Base-by-base conservation (phyloP, 2,797 vertebrate genomes). In the Myotis findleyi region DNA sequence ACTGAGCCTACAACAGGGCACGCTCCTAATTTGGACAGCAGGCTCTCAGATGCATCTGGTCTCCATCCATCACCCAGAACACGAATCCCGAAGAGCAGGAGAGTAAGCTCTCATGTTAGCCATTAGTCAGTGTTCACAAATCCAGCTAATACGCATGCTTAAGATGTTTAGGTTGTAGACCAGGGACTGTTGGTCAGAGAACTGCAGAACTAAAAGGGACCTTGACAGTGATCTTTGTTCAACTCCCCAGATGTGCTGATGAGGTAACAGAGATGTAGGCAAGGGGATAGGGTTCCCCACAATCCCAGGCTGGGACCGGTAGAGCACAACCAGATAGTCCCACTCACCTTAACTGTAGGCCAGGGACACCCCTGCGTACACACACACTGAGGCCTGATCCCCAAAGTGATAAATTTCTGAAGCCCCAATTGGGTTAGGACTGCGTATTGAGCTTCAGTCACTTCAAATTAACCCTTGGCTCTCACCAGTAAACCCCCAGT, bases 21-120 rank as follows among this genome's bases (percentile, higher is more conserved):
- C 1, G 4, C 77, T 44, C 66, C 59, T 76, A 25, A 41, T 59
- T 88, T 96, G 96, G 88, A 97, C 13, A 80, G 49, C 80, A 49
- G n/a, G 38, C 6, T 80, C 21, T 62, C 82, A 68, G 5, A 81
- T 47, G 64, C 27, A 96, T 92, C 87, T 41, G 27, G 75, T 94
- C 92, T n/a, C 51, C 69, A 38, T 87, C 89, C 30, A 33, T 79
- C 77, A 77, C 41, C 76, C 55, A 91, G 66, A 92, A 94, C 82
- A 93, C 51, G 93, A 96, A 83, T 3, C 21, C 59, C 2, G 4
- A 86, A 89, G 94, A 75, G 30, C 88, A 95, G 95, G 91, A 96
- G 96, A 97, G 91, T 80, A 96, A 92, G 75, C 77, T 83, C 27
- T 89, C 44, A 21, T 27, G 51, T 83, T 59, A 38, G n/a, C 25